phyloP scores from a whole-genome alignment of 2,113 vertebrate species.

The Marmota flaviventris region DNA sequence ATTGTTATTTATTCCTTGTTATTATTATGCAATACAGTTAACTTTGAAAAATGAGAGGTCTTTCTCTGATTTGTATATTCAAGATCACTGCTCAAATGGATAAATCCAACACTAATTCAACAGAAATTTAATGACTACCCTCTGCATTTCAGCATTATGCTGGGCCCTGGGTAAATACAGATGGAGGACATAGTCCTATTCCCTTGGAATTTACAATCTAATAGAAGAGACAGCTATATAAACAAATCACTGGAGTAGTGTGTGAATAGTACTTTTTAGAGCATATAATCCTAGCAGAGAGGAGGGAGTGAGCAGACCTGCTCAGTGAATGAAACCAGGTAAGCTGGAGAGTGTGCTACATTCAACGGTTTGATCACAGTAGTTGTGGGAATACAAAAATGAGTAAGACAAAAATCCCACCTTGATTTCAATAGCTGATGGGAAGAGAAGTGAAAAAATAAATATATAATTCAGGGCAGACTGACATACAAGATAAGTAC shows the following conservation, averaged over 20 bases:
- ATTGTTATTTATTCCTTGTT: background rate
- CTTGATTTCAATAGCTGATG: background rate
- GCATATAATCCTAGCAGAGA: conserved; percentile 41
- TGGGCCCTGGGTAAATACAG: conserved; percentile 53
- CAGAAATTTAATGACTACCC: conserved; percentile 35
- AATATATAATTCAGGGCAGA: background rate
- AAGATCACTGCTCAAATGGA: conserved; percentile 6
- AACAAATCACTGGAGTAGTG: conserved; percentile 14
- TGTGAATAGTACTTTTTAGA: conserved; percentile 50
- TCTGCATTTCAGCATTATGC: conserved; percentile 28
- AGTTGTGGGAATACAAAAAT: background rate
- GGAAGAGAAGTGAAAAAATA: background rate
- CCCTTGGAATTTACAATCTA: conserved; percentile 55
- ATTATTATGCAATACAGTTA: conserved; percentile 19
- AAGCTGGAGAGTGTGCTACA: background rate
- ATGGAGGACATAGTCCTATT: background rate
- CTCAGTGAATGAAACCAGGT: conserved; percentile 31
- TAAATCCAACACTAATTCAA: conserved; percentile 48
- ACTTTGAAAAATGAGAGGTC: conserved; percentile 31
- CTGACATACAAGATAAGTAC: background rate
- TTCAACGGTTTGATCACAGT: background rate
- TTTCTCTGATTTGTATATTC: conserved; percentile 31
- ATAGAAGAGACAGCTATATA: conserved; percentile 61
- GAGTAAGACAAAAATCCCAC: conserved; percentile 12
- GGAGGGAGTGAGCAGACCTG: background rate